A percentile compares a stretch with the other conserved stretches of the same genome.
Conservation (phyloP, 2,113 vertebrate genomes). For the Neofelis nebulosa region DNA sequence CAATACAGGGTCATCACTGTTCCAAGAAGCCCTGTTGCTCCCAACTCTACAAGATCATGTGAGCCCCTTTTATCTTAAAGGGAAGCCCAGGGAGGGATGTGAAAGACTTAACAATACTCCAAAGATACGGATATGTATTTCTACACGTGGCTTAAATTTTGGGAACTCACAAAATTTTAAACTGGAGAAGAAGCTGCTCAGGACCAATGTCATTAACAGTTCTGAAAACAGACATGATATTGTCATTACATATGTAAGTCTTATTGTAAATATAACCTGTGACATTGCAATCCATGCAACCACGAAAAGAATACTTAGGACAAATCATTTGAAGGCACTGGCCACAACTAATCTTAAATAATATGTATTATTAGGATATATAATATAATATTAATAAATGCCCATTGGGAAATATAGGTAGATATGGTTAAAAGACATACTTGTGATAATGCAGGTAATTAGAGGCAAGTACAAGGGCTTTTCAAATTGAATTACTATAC, state of each 20-base stretch:
- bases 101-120: neutral
- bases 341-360: neutral
- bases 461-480: neutral
- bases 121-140: neutral
- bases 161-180: neutral
- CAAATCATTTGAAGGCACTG: neutral
- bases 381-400: neutral
- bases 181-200: neutral
- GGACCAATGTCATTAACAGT: neutral
- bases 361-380: neutral
- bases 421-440: neutral
- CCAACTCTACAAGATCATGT: neutral
- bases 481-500: neutral
- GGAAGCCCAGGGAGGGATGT: neutral
- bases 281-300: neutral
- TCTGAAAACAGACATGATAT: neutral
- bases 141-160: neutral
- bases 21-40: neutral
- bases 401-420: neutral
- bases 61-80: neutral
- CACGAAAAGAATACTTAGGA: neutral
- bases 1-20: neutral
- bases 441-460: neutral
- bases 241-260: neutral
- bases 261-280: neutral